Evolutionary conservation across 2,797 vertebrate species (phyloP).

Genomic region (Ispidina picta): DNA sequence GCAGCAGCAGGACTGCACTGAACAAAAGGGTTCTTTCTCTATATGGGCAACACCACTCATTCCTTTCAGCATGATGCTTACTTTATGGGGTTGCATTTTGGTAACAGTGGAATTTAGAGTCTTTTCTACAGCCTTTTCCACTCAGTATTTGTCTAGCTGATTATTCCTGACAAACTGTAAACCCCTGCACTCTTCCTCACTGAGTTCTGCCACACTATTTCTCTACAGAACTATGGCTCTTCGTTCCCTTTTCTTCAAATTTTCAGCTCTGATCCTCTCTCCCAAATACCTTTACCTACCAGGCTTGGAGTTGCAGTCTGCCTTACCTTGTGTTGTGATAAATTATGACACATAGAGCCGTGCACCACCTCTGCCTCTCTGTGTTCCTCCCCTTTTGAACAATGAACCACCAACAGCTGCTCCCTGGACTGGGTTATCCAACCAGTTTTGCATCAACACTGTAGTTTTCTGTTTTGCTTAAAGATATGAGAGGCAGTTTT

Average conservation of each 20-base stretch:
- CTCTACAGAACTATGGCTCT: not conserved
- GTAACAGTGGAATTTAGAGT: not conserved
- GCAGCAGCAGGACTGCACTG: not conserved
- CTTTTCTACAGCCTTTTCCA: not conserved
- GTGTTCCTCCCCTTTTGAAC: not conserved
- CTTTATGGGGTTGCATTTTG: not conserved
- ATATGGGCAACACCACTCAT: accelerated
- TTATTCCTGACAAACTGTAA: not conserved
- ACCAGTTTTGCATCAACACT: not conserved
- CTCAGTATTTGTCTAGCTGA: not conserved
- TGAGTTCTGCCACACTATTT: not conserved
- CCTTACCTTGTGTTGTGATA: not conserved
- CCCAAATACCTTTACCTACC: not conserved
- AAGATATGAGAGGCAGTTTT: not conserved
- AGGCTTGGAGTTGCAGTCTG: not conserved
- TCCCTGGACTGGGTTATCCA: not conserved
- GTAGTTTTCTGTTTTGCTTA: not conserved
- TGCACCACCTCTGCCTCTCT: not conserved
- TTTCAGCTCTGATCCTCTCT: not conserved
- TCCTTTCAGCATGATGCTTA: not conserved
- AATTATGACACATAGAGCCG: not conserved
- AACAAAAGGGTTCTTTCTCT: not conserved
- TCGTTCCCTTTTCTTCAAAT: not conserved
- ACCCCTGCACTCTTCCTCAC: not conserved
- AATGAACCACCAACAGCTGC: not conserved